Percentiles rank a stretch among this genome's conserved stretches.
Evolutionary conservation across 2,797 vertebrate species (phyloP).

Genomic region (Vireo griseus): DNA sequence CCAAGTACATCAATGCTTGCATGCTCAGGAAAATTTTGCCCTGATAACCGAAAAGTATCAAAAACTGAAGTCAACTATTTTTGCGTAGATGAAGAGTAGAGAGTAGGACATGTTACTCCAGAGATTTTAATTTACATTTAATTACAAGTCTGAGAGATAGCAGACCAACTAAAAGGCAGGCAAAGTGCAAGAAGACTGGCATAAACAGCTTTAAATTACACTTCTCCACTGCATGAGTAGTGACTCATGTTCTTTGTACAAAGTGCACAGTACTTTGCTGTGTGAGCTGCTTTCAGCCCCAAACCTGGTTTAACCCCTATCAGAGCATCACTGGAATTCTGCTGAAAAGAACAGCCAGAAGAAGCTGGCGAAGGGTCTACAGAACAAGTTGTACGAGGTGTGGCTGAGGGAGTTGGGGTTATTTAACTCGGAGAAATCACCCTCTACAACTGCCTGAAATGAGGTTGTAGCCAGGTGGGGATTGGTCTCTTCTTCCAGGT

Average conservation of each 20-base stretch:
- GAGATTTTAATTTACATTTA: not conserved
- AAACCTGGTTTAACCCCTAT: not conserved
- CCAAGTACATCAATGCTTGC: not conserved
- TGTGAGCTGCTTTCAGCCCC: not conserved
- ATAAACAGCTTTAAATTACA: not conserved
- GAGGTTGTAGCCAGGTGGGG: too few species aligned
- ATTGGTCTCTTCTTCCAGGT: not conserved
- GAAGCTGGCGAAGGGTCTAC: not conserved
- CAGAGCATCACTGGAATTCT: not conserved
- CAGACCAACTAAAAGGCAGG: not conserved
- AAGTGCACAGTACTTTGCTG: not conserved
- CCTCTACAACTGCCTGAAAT: not conserved
- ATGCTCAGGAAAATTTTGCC: not conserved
- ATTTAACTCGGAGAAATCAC: not conserved
- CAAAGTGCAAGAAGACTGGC: not conserved
- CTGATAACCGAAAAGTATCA: not conserved
- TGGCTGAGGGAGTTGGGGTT: not conserved
- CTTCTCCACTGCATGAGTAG: not conserved
- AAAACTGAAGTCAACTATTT: not conserved
- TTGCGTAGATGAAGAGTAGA: not conserved
- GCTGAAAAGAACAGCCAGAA: not conserved
- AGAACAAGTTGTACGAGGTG: not conserved
- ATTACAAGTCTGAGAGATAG: not conserved
- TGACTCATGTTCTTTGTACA: not conserved
- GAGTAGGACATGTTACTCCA: not conserved